Evolutionary conservation across 2,888 invertebrate species (phyloP), one percentile per base, ranked within the genome.

Genomic region (Andrena hattorfiana): DNA sequence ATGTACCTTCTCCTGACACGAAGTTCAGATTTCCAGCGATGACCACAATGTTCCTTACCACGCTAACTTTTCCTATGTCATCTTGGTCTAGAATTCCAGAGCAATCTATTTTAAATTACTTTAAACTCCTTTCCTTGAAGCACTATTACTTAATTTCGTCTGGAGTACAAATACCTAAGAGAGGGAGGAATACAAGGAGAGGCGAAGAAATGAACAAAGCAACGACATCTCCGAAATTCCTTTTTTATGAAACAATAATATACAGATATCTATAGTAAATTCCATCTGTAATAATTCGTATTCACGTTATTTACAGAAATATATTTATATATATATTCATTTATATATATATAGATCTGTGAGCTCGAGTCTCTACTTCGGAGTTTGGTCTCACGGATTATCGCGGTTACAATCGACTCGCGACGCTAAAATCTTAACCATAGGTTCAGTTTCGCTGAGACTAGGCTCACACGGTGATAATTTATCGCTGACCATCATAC

Each of bases 161-260:
- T 42, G 0, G 7, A 2, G 1, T 60, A 8, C 1, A 60, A 30
- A 8, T 30, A 60, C 6, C 60, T 13, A 60, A n/a, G 59, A 7
- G 8, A 28, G 3, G 13, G 7, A 6, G 16, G 23, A 13, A 16
- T 0, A 0, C 10, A 23, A 26, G 48, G 13, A 8, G 1, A 23
- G 30, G 42, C 0, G 6, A 2, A 23, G 16, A n/a, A 78, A 64
- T 60, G 16, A 51, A 35, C n/a, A 2, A 3, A 23, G n/a, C 59
- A 32, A 3, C 20, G 13, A 0, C 32, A 32, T 87, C 78, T 83
- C 64, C 77, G 60, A 68, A 56, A 78, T 78, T 71, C 54, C 71
- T 90, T 91, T 90, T 89, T 90, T 91, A 91, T 84, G 87, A 91
- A 91, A 91, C 91, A 91, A 90, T 91, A 89, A 85, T 89, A 86